Percentiles rank a stretch among this genome's conserved stretches.
Evolutionary conservation across 2,113 vertebrate genomes (phyloP).

Genomic region (Pontoporia blainvillei): DNA sequence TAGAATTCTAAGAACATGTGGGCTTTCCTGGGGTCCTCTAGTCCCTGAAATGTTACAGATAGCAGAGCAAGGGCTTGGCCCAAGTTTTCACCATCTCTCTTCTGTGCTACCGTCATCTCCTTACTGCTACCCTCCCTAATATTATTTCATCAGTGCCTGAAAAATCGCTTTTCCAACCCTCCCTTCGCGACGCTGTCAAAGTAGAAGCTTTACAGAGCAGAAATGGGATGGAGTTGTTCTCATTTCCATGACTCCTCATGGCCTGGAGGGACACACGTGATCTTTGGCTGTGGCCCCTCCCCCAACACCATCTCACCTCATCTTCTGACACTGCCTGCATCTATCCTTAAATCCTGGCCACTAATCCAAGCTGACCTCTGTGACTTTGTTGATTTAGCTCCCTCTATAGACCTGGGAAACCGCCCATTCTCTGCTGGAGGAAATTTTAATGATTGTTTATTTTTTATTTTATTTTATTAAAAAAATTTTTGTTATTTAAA

Average conservation of each 20-base stretch:
- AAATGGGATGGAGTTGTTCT: background rate
- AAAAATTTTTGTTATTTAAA: too few species aligned
- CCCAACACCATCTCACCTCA: fast-evolving
- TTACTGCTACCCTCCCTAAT: too few species aligned
- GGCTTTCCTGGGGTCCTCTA: background rate
- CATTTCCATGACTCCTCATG: background rate
- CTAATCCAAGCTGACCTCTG: too few species aligned
- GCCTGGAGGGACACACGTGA: background rate
- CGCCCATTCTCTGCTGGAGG: background rate
- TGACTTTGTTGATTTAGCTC: background rate
- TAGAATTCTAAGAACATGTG: background rate
- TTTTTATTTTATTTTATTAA: too few species aligned
- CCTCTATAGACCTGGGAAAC: background rate
- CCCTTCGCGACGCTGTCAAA: background rate
- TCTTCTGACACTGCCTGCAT: background rate
- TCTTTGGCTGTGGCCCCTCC: fast-evolving
- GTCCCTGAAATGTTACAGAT: background rate
- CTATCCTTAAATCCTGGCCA: too few species aligned
- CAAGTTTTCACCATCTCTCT: background rate
- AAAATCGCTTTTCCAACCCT: background rate
- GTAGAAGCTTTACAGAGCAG: background rate
- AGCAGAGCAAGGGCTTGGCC: background rate
- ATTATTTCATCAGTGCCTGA: background rate
- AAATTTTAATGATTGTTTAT: background rate
- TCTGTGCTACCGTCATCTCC: background rate